Evolutionary conservation across 2,113 vertebrate species (phyloP).

Genomic region (Anoplopoma fimbria): DNA sequence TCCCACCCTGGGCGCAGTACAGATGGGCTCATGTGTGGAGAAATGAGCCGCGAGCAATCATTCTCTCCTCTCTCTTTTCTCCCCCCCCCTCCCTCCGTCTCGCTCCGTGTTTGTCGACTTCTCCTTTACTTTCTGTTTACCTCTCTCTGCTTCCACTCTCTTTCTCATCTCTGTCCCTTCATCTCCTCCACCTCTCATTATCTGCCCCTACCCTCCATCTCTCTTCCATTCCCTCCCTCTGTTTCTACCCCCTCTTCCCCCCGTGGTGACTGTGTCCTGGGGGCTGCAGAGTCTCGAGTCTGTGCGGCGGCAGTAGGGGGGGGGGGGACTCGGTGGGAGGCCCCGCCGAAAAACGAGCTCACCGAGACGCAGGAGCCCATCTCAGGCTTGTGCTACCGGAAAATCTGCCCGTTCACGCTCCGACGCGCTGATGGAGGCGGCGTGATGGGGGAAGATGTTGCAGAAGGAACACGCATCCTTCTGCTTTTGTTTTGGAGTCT

Average conservation of each 20-base stretch:
- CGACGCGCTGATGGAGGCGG: constrained; percentile 78
- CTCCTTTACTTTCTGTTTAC: constrained; percentile 75
- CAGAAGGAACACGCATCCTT: constrained; percentile 47
- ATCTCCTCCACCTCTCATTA: constrained; percentile 69
- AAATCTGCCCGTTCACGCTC: constrained; percentile 96
- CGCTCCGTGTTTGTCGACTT: constrained; percentile 57
- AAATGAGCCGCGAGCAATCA: constrained; percentile 86
- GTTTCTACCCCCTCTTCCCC: constrained; percentile 31
- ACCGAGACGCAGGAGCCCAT: constrained; percentile 88
- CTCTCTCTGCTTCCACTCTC: constrained; percentile 56
- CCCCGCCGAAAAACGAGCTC: constrained; percentile 85
- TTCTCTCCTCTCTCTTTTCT: constrained; percentile 54
- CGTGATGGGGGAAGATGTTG: constrained; percentile 76
- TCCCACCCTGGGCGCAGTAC: constrained; percentile 85
- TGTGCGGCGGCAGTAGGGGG: constrained; percentile 86
- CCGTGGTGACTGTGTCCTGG: constrained; percentile 75
- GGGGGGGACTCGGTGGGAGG: constrained; percentile 84
- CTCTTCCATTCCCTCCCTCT: constrained; percentile 41
- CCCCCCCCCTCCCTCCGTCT: constrained; percentile 24
- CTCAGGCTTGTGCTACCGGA: constrained; percentile 93
- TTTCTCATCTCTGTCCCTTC: constrained; percentile 64
- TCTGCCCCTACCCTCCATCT: constrained; percentile 42
- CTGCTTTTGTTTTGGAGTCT: constrained; percentile 63
- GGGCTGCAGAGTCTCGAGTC: constrained; percentile 84
- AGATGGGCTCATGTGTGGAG: constrained; percentile 87